Evolutionary conservation across 2,888 invertebrate species (phyloP).

Genomic region (Agonum fuliginosum): DNA sequence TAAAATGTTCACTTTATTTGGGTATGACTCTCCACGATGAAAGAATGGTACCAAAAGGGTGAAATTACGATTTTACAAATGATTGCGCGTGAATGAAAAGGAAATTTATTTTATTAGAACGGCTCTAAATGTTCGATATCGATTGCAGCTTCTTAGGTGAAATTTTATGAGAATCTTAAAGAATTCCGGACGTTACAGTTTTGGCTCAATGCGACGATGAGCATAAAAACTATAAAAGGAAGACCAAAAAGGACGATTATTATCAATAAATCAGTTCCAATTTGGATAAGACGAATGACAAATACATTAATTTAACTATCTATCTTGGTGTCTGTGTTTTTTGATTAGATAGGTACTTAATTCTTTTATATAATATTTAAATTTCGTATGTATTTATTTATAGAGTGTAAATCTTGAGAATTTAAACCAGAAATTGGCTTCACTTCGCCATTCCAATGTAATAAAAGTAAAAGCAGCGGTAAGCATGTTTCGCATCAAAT

Average conservation of each 20-base stretch:
- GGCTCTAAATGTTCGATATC: conserved; percentile 14
- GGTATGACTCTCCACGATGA: not conserved
- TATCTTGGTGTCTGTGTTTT: no score
- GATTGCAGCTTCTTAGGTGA: conserved; percentile 1
- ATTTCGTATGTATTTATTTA: no score
- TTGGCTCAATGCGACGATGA: not conserved
- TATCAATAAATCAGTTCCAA: not conserved
- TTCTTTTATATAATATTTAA: no score
- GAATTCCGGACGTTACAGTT: not conserved
- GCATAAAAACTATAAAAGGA: not conserved
- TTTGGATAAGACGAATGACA: no score
- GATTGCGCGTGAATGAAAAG: not conserved
- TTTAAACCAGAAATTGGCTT: no score
- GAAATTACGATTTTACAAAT: conserved; percentile 2
- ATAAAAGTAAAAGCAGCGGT: no score
- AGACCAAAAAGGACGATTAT: not conserved
- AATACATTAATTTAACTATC: no score
- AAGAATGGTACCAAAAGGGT: not conserved
- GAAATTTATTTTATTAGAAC: conserved; percentile 11
- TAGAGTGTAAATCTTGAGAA: no score
- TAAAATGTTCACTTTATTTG: not conserved
- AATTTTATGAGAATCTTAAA: conserved; percentile 11
- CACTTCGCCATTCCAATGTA: no score
- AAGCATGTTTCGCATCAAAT: no score
- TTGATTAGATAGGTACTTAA: no score